Percentiles rank a stretch among this genome's conserved stretches.
These are phyloP conservation scores for Cyclopterus lumpus DNA, from an alignment of 2,797 vertebrate species.

Conservation along the genomic window DNA sequence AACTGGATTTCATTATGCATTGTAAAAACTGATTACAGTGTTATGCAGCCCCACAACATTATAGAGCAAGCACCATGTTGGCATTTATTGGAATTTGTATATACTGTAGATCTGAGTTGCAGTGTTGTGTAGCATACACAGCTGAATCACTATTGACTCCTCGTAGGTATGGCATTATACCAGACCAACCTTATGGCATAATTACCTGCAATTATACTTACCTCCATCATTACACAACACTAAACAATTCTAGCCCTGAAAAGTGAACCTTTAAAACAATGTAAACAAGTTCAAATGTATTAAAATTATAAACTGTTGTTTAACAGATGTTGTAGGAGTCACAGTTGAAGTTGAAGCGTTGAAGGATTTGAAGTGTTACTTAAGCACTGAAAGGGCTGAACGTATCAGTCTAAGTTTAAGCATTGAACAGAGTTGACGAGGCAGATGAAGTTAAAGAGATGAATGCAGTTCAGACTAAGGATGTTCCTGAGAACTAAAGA, in stretches of 20 bases:
- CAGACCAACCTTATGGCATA: not conserved
- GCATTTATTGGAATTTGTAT: slow-evolving; percentile 60
- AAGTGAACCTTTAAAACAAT: not conserved
- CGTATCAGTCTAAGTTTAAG: too few relatives aligned
- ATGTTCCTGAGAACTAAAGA: too few relatives aligned
- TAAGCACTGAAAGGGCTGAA: too few relatives aligned
- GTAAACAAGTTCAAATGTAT: not conserved
- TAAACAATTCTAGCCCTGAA: not conserved
- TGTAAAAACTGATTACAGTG: slow-evolving; percentile 73
- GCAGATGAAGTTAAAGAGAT: too few relatives aligned
- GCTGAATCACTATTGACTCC: slow-evolving; percentile 26
- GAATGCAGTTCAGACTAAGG: too few relatives aligned
- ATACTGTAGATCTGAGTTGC: slow-evolving; percentile 34
- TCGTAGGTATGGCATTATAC: slow-evolving; percentile 12
- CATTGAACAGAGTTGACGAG: too few relatives aligned
- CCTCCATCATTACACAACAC: not conserved
- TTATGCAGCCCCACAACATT: slow-evolving; percentile 50
- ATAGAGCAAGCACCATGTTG: slow-evolving; percentile 43
- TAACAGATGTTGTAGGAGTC: not conserved
- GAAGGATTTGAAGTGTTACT: too few relatives aligned
- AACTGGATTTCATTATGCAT: slow-evolving; percentile 53
- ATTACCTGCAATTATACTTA: slow-evolving; percentile 2
- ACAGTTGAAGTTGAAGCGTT: too few relatives aligned
- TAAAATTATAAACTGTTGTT: not conserved
- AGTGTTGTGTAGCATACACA: slow-evolving; percentile 12